These are phyloP conservation scores for Stenchaetothrips biformis DNA, from an alignment of 2,888 invertebrate species.

Conservation along the genomic window DNA sequence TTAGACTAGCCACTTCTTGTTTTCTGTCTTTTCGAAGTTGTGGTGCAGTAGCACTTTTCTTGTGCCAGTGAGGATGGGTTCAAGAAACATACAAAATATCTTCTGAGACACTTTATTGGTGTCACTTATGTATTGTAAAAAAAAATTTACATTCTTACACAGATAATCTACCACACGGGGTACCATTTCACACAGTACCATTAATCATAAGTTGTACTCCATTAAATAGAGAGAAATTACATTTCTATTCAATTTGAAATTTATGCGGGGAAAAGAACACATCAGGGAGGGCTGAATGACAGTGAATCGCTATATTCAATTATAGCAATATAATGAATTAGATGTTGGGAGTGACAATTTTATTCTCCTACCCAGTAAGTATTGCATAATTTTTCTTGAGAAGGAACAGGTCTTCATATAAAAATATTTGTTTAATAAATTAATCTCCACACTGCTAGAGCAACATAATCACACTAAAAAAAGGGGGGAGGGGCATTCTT, in stretches of 20 bases:
- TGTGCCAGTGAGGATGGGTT: too few relatives aligned
- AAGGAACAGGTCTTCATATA: not conserved
- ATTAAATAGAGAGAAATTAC: not conserved
- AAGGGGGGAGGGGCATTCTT: not conserved
- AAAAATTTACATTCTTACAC: slow-evolving; percentile 16
- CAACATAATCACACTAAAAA: not conserved
- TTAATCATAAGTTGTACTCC: not conserved
- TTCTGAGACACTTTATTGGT: not conserved
- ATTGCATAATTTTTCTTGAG: not conserved
- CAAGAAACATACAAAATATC: not conserved
- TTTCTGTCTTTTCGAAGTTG: too few relatives aligned
- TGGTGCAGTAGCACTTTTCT: too few relatives aligned
- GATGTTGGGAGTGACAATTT: not conserved
- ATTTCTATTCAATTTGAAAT: not conserved
- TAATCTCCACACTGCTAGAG: not conserved
- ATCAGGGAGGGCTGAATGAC: slow-evolving; percentile 12
- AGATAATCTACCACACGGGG: not conserved
- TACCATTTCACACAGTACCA: not conserved
- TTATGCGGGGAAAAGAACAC: not conserved
- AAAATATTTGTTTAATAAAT: slow-evolving; percentile 18
- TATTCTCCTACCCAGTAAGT: not conserved
- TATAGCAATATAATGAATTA: not conserved
- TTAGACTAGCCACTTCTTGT: too few relatives aligned
- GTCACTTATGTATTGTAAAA: slow-evolving; percentile 5
- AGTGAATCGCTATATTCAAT: not conserved